phyloP scores from a whole-genome alignment of 2,797 vertebrate species.

The Sciurus vulgaris region DNA sequence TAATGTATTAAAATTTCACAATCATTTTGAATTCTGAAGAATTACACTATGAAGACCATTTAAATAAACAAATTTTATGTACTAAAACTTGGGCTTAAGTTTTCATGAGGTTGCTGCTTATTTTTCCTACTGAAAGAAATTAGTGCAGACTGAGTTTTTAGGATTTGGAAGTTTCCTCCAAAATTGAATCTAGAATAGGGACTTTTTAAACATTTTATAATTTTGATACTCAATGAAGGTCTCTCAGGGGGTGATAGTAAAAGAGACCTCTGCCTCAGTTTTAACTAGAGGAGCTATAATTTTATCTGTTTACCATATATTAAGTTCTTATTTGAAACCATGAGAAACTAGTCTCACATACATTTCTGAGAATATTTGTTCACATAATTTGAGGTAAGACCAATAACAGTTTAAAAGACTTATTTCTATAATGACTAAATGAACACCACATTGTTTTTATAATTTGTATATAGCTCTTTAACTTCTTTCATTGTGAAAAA shows the following conservation, averaged over 20 bases:
- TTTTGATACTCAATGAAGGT: fast-evolving
- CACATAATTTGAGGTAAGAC: background rate
- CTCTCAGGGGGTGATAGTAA: background rate
- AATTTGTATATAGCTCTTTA: background rate
- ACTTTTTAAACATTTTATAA: background rate
- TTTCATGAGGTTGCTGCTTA: background rate
- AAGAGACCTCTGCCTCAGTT: background rate
- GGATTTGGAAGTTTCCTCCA: background rate
- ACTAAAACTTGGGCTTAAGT: background rate
- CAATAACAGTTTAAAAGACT: background rate
- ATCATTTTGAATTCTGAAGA: constrained; percentile 1
- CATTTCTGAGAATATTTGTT: background rate
- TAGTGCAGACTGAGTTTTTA: background rate
- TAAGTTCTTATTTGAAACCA: constrained; percentile 48
- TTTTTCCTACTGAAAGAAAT: constrained; percentile 27
- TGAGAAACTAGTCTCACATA: background rate
- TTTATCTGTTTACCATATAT: background rate
- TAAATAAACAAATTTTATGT: background rate
- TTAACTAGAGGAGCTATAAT: background rate
- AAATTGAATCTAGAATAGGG: background rate
- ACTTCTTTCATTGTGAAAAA: background rate
- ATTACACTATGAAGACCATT: background rate
- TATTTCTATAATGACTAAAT: background rate
- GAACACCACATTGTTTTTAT: background rate
- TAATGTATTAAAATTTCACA: constrained; percentile 12